Evolutionary conservation across 2,888 invertebrate species (phyloP), one percentile per base, ranked within the genome.

Genomic region (Orthosia gothica): DNA sequence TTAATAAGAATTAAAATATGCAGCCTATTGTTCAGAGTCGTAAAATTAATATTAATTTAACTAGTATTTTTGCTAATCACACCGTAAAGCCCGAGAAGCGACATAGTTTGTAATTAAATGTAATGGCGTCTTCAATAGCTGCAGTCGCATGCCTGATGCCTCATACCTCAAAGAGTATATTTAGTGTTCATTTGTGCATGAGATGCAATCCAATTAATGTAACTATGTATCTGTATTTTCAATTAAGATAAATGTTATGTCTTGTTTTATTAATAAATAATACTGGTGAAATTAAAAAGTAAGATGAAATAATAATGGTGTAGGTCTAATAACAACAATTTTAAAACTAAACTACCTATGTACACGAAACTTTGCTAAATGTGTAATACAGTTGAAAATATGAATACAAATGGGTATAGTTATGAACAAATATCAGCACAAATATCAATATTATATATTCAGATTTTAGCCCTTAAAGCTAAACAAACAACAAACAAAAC

Each of bases 1-100:
- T 58, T 15, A 76, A 20, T 16, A 52, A 3, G 0, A 74, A 50
- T 61, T 47, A n/a, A 61, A 64, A 45, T 16, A 64, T 20, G 4
- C 59, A 32, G n/a, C 20, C 65, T 62, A 62, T 77, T 81, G 76
- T 75, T 66, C 5, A 9, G 2, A 5, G 20, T 49, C 7, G 66
- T 77, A 49, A 62, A 81, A 76, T 47, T 0, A 55, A 57, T 47
- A 40, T 9, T 40, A 20, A 23, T 76, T 76, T 81, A 18, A 50
- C n/a, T 77, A 32, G 23, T 40, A 57, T 78, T 66, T 78, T 66
- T 66, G 47, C 15, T 66, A 57, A 81, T 76, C 57, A 55, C 23
- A 40, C 52, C 13, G 32, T 76, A 74, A 74, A 81, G 65, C 18
- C 12, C 55, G 81, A 74, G 59, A 81, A 65, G 50, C 50, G 55